Conservation (phyloP, 2,888 invertebrate species). For the Aplocera efformata region DNA sequence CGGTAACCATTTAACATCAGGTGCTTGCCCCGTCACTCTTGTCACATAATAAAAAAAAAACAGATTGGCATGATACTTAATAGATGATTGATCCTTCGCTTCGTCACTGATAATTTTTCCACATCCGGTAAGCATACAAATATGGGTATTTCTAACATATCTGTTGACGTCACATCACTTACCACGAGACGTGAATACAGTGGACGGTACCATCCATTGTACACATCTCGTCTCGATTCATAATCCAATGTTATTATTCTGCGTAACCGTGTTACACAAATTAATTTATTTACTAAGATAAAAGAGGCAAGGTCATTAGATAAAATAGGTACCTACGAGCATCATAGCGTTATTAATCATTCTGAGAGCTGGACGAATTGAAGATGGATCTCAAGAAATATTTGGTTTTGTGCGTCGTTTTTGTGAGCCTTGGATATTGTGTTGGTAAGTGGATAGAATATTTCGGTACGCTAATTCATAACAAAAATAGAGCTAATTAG, state of each 20-base stretch:
- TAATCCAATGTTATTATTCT: conserved; percentile 15
- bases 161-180: conserved; percentile 8
- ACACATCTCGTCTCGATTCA: neutral
- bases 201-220: too few relatives aligned
- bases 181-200: too few relatives aligned
- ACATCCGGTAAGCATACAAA: conserved; percentile 3
- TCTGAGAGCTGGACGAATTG: conserved; percentile 12
- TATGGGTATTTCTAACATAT: conserved; percentile 1
- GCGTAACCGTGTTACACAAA: conserved; percentile 18
- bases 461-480: too few relatives aligned
- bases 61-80: too few relatives aligned
- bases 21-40: too few relatives aligned
- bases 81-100: too few relatives aligned
- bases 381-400: conserved; percentile 12
- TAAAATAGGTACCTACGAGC: conserved; percentile 11
- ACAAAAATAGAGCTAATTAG: neutral
- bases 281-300: conserved; percentile 26
- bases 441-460: conserved; percentile 11
- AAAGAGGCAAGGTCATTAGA: conserved; percentile 24
- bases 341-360: conserved; percentile 10
- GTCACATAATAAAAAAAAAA: too few relatives aligned
- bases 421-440: conserved; percentile 31
- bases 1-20: too few relatives aligned
- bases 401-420: conserved; percentile 28
- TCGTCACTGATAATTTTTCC: conserved; percentile 6